Conservation (phyloP, 2,113 vertebrate genomes). For the Smithornis capensis region DNA sequence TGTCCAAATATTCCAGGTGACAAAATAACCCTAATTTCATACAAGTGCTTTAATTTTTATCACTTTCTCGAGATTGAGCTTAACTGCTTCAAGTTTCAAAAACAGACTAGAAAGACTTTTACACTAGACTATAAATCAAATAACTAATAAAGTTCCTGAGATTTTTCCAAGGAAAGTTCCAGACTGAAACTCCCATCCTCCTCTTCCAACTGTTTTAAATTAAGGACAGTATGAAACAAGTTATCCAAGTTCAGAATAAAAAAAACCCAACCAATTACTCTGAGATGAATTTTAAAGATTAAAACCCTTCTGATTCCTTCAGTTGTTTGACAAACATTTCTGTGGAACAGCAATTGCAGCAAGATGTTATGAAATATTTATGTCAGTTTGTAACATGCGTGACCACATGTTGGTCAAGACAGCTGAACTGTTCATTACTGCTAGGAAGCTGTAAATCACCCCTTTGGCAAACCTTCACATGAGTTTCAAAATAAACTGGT, state of each 20-base stretch:
- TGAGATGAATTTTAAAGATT: not conserved
- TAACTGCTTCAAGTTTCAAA: conserved; percentile 12
- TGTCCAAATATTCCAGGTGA: conserved; percentile 14
- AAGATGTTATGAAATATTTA: conserved; percentile 22
- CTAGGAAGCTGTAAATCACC: conserved; percentile 55
- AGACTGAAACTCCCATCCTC: not conserved
- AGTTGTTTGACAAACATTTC: conserved; percentile 16
- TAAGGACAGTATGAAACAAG: conserved; percentile 23
- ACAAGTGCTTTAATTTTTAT: conserved; percentile 3
- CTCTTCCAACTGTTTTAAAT: conserved; percentile 41
- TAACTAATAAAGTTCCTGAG: not conserved
- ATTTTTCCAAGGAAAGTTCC: not conserved
- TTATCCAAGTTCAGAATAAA: not conserved
- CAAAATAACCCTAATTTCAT: not conserved
- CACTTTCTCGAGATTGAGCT: not conserved
- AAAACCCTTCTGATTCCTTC: not conserved
- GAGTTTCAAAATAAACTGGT: not conserved
- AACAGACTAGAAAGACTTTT: not conserved
- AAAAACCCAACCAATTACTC: not conserved
- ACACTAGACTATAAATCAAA: conserved; percentile 9
- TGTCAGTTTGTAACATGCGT: not conserved
- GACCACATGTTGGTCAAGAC: conserved; percentile 18
- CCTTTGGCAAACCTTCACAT: conserved; percentile 57
- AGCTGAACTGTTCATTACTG: conserved; percentile 7
- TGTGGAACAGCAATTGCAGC: conserved; percentile 25